These are phyloP conservation scores for Spisula solida DNA, from an alignment of 2,888 invertebrate species.

Conservation along the genomic window DNA sequence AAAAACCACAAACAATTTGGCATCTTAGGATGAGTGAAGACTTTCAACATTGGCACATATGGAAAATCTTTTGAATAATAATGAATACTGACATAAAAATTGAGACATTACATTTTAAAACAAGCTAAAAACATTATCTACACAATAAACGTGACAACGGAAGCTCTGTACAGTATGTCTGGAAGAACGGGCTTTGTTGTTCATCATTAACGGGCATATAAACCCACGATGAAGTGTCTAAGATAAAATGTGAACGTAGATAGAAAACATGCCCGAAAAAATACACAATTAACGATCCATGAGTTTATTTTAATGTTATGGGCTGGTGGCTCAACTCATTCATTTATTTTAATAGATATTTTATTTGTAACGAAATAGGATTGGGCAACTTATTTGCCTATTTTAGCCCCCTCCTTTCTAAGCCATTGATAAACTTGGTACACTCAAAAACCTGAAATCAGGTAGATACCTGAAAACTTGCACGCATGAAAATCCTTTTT, in stretches of 20 bases:
- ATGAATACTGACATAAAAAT: slow-evolving; percentile 5
- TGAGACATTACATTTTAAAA: slow-evolving; percentile 15
- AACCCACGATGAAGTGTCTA: slow-evolving; percentile 22
- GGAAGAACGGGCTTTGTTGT: slow-evolving; percentile 72
- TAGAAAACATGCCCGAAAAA: slow-evolving; percentile 18
- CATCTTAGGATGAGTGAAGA: neutral
- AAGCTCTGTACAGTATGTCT: slow-evolving; percentile 68
- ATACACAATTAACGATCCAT: too few relatives aligned
- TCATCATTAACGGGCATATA: slow-evolving; percentile 29
- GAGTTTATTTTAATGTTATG: too few relatives aligned
- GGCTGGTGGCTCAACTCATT: too few relatives aligned
- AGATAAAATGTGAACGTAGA: slow-evolving; percentile 23
- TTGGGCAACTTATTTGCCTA: too few relatives aligned
- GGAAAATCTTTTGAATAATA: neutral
- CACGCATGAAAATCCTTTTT: too few relatives aligned
- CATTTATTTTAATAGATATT: too few relatives aligned
- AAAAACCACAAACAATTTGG: neutral
- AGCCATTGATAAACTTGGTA: too few relatives aligned
- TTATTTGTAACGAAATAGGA: too few relatives aligned
- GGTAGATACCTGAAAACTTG: too few relatives aligned
- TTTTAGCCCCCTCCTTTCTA: too few relatives aligned
- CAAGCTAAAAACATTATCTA: slow-evolving; percentile 13
- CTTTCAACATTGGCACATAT: neutral
- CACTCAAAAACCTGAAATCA: too few relatives aligned
- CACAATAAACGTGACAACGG: slow-evolving; percentile 36